Evolutionary conservation across 2,888 invertebrate genomes (phyloP).

Genomic region (Leistus spinibarbis): DNA sequence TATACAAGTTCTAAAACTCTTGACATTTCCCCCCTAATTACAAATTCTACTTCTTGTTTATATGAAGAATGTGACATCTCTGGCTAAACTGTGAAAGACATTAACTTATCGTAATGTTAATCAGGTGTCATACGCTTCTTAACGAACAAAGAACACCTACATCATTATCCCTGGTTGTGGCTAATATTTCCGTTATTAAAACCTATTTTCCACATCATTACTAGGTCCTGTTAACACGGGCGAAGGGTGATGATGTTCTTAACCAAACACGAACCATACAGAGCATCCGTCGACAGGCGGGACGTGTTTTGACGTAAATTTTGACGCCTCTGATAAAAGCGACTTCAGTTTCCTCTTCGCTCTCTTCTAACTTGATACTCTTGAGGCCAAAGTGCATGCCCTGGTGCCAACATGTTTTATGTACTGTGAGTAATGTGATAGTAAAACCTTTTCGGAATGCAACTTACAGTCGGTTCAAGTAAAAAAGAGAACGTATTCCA

Average conservation of each 20-base stretch:
- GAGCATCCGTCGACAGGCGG: neutral
- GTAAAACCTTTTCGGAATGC: conserved; percentile 11
- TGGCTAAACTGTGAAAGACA: too few relatives aligned
- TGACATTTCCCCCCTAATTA: too few relatives aligned
- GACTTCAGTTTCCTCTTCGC: neutral
- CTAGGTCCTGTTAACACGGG: neutral
- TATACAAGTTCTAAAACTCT: too few relatives aligned
- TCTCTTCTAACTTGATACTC: neutral
- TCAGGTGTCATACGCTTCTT: conserved; percentile 21
- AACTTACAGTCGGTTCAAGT: too few relatives aligned
- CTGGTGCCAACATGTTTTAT: conserved; percentile 18
- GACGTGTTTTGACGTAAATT: conserved; percentile 22
- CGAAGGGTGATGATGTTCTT: conserved; percentile 25
- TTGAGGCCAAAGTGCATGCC: neutral
- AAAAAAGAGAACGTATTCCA: too few relatives aligned
- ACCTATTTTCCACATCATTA: conserved; percentile 35
- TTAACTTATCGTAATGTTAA: neutral
- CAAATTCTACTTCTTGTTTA: neutral
- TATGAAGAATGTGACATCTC: too few relatives aligned
- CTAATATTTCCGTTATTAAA: conserved; percentile 37
- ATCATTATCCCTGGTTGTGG: conserved; percentile 28
- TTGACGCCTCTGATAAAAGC: conserved; percentile 26
- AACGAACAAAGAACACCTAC: conserved; percentile 24
- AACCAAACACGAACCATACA: conserved; percentile 7
- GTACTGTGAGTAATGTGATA: conserved; percentile 32